A percentile compares a stretch with the other conserved stretches of the same genome.
Conservation (phyloP, 2,797 vertebrate genomes). For the Capromys pilorides region DNA sequence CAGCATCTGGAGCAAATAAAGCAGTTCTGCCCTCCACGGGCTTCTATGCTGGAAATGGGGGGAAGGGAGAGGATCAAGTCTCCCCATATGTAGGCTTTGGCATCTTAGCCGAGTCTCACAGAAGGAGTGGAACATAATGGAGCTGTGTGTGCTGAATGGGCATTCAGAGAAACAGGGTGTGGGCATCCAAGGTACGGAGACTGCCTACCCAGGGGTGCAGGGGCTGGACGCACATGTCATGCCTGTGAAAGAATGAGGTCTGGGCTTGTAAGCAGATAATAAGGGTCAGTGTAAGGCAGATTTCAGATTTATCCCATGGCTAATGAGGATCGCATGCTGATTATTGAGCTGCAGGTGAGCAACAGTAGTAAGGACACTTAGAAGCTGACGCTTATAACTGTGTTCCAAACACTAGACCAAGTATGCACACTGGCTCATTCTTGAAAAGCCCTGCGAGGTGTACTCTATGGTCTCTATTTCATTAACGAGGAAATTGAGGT, state of each 20-base stretch:
- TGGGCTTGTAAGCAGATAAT: neutral
- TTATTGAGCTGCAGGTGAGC: neutral
- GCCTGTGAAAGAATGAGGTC: neutral
- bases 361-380: neutral
- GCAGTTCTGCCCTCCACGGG: neutral
- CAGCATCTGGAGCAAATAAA: neutral
- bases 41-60: rapidly evolving
- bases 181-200: too few species aligned
- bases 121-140: neutral
- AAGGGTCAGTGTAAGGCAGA: neutral
- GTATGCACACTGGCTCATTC: neutral
- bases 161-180: neutral
- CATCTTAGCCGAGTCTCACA: neutral
- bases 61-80: too few species aligned
- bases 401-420: neutral
- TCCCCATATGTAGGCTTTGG: neutral
- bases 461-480: neutral
- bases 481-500: neutral
- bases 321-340: neutral
- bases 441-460: neutral
- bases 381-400: neutral
- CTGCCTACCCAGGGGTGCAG: rapidly evolving
- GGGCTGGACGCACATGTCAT: neutral
- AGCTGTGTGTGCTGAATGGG: neutral
- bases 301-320: neutral